Conservation (phyloP, 37 sponge, comb jelly and placozoan species). For the Ephydatia muelleri region DNA sequence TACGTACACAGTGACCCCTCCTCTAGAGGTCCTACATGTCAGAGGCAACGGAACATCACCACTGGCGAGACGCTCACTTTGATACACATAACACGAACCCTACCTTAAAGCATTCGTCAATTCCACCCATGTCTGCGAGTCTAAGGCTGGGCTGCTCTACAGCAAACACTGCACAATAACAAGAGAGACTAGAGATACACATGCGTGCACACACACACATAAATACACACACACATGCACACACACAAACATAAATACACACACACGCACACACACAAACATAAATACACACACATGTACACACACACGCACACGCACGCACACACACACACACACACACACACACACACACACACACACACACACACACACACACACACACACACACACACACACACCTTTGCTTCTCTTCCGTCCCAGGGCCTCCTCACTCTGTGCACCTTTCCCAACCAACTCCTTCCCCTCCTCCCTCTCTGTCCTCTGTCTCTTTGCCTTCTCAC, state of each 20-base stretch:
- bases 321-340: conserved; percentile 13
- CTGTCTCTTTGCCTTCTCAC: background rate
- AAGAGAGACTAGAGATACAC: background rate
- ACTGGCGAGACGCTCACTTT: background rate
- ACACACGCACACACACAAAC: conserved; percentile 15
- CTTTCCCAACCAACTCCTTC: background rate
- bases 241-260: background rate
- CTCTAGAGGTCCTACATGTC: too few relatives aligned
- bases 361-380: conserved; percentile 26
- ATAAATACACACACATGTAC: conserved; percentile 18
- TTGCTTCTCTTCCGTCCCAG: background rate
- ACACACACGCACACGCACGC: conserved; percentile 15
- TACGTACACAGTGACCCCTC: too few relatives aligned
- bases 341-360: conserved; percentile 19
- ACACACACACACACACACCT: conserved; percentile 13
- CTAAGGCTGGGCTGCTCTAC: conserved; percentile 38
- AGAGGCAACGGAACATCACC: background rate
- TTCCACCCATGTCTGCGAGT: conserved; percentile 74
- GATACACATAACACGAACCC: background rate
- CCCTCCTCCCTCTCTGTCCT: background rate
- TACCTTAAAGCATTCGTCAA: conserved; percentile 37
- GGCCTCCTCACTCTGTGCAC: background rate
- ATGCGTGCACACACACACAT: background rate
- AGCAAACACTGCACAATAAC: conserved; percentile 42
- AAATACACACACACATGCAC: conserved; percentile 10